Evolutionary conservation across 2,113 vertebrate genomes (phyloP), one percentile per base, ranked within the genome.

Genomic region (Poicephalus gulielmi): DNA sequence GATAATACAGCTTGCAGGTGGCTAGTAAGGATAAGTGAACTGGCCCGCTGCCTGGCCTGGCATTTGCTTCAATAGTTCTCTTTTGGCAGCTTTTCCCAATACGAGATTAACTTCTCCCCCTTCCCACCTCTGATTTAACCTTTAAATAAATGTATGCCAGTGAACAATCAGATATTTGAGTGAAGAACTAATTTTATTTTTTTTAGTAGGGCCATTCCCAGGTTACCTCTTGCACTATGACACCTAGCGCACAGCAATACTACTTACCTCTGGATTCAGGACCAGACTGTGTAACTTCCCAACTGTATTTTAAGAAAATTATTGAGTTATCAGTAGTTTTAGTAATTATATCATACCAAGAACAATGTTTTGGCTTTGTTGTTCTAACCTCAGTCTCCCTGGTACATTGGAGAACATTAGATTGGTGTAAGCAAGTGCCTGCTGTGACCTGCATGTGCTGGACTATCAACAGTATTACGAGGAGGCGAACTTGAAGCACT

Each of bases 21-120:
- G 55, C 64, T 94, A 81, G 77, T 88, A 95, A 93, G 94, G 73
- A 95, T 94, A 94, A 96, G 83, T 88, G 94, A 94, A 78, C 67
- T 96, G 89, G 92, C 52, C 53, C 33, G 75, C 22, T 90, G 82
- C 80, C 93, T 96, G 52, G 60, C 60, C 73, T 85, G 60, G 90
- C 76, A 96, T 94, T 94, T 95, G 52, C 62, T 94, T 96, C 47
- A 70, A 23, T 66, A 46, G 49, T 85, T 93, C 73, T 39, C 59
- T 96, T 93, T 91, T 95, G 78, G 81, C 89, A 79, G 47, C 68
- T 96, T 77, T 90, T 83, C 44, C 19, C 76, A 83, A 55, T 92
- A 43, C 77, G 43, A 97, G 89, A 96, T 86, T 68, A 92, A 85
- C 11, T 44, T 55, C 76, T 90, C 39, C 44, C 59, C 41, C 64